A percentile compares a stretch with the other conserved stretches of the same genome.
phyloP scores from a whole-genome alignment of 2,888 invertebrate genomes.

The Epistrophe grossulariae region DNA sequence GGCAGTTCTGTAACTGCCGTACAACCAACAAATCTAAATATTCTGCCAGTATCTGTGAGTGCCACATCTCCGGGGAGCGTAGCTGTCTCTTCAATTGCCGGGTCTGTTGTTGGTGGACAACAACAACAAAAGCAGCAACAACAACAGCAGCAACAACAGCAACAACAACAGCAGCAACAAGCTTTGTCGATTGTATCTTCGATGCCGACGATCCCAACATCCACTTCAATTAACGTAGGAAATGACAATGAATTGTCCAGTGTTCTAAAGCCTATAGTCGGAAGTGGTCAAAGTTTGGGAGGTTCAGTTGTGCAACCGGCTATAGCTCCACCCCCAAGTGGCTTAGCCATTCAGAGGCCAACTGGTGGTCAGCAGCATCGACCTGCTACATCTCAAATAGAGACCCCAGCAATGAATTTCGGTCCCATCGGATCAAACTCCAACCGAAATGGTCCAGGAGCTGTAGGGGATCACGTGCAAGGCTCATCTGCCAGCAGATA shows the following conservation, averaged over 20 bases:
- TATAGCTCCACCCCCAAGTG: slow-evolving; percentile 78
- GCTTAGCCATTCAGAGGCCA: slow-evolving; percentile 82
- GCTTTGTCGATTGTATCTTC: slow-evolving; percentile 53
- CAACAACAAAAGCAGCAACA: slow-evolving; percentile 49
- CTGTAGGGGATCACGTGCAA: slow-evolving; percentile 77
- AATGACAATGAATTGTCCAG: slow-evolving; percentile 72
- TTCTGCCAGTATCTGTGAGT: slow-evolving; percentile 76
- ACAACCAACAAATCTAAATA: slow-evolving; percentile 76
- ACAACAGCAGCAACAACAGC: slow-evolving; percentile 72
- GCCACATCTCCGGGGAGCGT: slow-evolving; percentile 73
- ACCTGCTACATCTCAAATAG: slow-evolving; percentile 76
- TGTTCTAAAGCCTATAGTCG: slow-evolving; percentile 69
- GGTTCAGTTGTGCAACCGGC: slow-evolving; percentile 57
- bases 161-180: slow-evolving; percentile 49
- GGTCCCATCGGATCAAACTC: slow-evolving; percentile 81
- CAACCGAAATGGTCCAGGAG: slow-evolving; percentile 71
- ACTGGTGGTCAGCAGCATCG: slow-evolving; percentile 78
- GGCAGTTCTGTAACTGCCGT: slow-evolving; percentile 77
- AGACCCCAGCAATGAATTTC: slow-evolving; percentile 78
- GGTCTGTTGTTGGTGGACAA: slow-evolving; percentile 61
- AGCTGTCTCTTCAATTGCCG: slow-evolving; percentile 72
- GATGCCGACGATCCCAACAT: slow-evolving; percentile 64
- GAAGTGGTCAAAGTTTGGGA: slow-evolving; percentile 52
- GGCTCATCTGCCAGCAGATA: slow-evolving; percentile 78
- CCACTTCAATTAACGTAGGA: slow-evolving; percentile 58